Evolutionary conservation across 2,888 invertebrate genomes (phyloP).

Genomic region (Aleiodes testaceus): DNA sequence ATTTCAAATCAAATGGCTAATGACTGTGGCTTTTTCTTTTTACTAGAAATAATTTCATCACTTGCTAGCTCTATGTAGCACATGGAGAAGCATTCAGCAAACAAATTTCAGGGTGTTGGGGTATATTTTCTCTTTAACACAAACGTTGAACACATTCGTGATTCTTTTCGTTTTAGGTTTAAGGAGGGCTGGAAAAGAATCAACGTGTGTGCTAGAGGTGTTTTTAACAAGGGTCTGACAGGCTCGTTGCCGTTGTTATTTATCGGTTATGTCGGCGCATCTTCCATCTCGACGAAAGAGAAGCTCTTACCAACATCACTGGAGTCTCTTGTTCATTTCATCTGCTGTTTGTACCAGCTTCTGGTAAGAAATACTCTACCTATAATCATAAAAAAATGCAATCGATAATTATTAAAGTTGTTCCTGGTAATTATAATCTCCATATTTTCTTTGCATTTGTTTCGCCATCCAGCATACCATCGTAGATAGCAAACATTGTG

Average conservation of each 20-base stretch:
- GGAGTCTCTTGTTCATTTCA: constrained; percentile 5
- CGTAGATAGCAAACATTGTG: background rate
- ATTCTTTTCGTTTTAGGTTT: constrained; percentile 14
- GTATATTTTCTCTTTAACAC: background rate
- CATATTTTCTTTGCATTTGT: background rate
- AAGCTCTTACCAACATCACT: constrained; percentile 43
- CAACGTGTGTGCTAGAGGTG: constrained; percentile 36
- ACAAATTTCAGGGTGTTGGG: constrained; percentile 1
- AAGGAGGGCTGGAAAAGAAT: background rate
- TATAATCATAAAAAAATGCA: too few relatives aligned
- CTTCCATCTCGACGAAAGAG: constrained; percentile 66
- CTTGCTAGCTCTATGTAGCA: too few relatives aligned
- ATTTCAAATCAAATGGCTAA: too few relatives aligned
- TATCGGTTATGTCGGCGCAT: constrained; percentile 72
- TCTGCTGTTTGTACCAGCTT: constrained; percentile 1
- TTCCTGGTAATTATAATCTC: background rate
- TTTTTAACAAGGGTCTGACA: constrained; percentile 72
- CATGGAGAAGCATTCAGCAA: constrained; percentile 24
- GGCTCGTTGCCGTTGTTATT: constrained; percentile 73
- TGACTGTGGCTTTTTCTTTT: too few relatives aligned
- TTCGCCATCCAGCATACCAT: background rate
- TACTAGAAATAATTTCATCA: too few relatives aligned
- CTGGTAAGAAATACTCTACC: constrained; percentile 7
- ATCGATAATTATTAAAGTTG: too few relatives aligned
- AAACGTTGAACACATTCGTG: background rate